Evolutionary conservation across 2,888 invertebrate genomes (phyloP).

Genomic region (Drosophila mulleri): DNA sequence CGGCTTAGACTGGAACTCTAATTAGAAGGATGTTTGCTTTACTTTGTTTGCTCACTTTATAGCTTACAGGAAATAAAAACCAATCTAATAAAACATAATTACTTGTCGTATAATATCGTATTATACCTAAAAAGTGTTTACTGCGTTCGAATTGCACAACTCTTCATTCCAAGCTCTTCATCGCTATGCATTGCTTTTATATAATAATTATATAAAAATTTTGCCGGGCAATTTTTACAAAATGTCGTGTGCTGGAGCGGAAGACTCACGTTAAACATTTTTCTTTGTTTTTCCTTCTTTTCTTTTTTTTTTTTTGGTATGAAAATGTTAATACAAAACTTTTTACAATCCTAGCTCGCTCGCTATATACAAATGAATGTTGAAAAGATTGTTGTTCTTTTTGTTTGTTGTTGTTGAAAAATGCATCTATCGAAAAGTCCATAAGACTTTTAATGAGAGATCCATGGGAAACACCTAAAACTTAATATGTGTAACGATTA

Average conservation of each 20-base stretch:
- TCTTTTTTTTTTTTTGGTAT: constrained; percentile 38
- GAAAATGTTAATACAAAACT: constrained; percentile 59
- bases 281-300: background rate
- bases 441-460: constrained; percentile 23
- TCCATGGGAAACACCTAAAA: constrained; percentile 41
- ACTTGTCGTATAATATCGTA: constrained; percentile 36
- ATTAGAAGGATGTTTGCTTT: constrained; percentile 33
- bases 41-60: constrained; percentile 33
- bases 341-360: constrained; percentile 33
- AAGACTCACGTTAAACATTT: constrained; percentile 60
- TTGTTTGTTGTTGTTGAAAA: constrained; percentile 26
- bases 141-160: constrained; percentile 38
- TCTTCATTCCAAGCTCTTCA: constrained; percentile 19
- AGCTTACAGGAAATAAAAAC: constrained; percentile 43
- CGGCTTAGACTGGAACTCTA: constrained; percentile 50
- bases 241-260: constrained; percentile 59
- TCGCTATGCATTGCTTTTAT: constrained; percentile 14
- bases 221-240: constrained; percentile 51
- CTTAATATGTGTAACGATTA: constrained; percentile 27
- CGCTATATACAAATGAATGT: constrained; percentile 53
- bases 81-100: constrained; percentile 48
- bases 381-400: constrained; percentile 17
- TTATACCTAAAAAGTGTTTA: constrained; percentile 46
- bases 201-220: constrained; percentile 53
- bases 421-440: constrained; percentile 34